A percentile compares a stretch with the other conserved stretches of the same genome.
Evolutionary conservation across 2,113 vertebrate genomes (phyloP).

Genomic region (Colaptes auratus): DNA sequence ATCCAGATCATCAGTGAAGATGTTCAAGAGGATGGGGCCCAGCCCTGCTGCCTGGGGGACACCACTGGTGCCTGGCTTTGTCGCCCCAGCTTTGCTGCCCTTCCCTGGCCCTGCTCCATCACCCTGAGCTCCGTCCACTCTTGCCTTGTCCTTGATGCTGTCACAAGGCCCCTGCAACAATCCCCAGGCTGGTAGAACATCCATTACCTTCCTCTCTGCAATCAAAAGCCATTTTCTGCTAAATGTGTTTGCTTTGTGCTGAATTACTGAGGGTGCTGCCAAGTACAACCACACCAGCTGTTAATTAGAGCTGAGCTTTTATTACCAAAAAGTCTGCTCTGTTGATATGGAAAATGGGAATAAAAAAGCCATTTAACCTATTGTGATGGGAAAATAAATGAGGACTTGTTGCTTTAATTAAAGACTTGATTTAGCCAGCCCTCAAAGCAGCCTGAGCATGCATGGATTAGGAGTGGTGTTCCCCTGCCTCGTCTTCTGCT

Average conservation of each 20-base stretch:
- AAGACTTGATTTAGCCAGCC: slow-evolving; percentile 76
- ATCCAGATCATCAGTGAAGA: too few species aligned
- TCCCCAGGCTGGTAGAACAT: neutral
- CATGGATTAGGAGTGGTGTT: slow-evolving; percentile 40
- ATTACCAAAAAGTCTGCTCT: slow-evolving; percentile 58
- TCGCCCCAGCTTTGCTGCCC: too few species aligned
- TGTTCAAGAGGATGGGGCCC: too few species aligned
- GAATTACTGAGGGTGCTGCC: slow-evolving; percentile 50
- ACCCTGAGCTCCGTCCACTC: neutral
- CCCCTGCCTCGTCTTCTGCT: slow-evolving; percentile 34
- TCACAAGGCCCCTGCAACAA: neutral
- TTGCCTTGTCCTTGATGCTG: neutral
- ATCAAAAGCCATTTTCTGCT: slow-evolving; percentile 58
- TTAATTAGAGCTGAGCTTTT: slow-evolving; percentile 61
- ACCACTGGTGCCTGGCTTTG: too few species aligned
- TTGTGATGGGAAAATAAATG: slow-evolving; percentile 75
- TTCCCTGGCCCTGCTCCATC: too few species aligned
- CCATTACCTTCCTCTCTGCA: slow-evolving; percentile 17
- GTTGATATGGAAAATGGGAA: slow-evolving; percentile 62
- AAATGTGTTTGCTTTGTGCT: slow-evolving; percentile 66
- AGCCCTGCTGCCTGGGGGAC: too few species aligned
- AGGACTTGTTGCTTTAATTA: slow-evolving; percentile 60
- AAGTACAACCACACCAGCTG: slow-evolving; percentile 60
- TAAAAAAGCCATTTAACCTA: slow-evolving; percentile 65
- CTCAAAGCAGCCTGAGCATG: slow-evolving; percentile 53